These are phyloP conservation scores for Drosophila subquinaria DNA, from an alignment of 2,888 invertebrate species.

Conservation along the genomic window DNA sequence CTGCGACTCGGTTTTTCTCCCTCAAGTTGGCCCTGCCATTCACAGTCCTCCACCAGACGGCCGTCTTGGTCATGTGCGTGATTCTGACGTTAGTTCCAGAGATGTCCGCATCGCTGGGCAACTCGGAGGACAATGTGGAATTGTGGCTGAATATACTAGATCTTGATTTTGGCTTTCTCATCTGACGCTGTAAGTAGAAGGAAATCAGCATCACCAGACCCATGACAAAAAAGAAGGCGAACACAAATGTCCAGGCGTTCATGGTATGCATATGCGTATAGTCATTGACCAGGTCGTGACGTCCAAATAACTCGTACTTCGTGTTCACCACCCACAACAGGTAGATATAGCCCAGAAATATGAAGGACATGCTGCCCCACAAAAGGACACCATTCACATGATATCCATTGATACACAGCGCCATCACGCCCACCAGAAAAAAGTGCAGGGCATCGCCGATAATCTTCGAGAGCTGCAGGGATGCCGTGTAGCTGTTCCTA, in stretches of 20 bases:
- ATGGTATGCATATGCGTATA: neutral
- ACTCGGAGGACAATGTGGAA: neutral
- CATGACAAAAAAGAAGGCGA: neutral
- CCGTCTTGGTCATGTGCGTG: neutral
- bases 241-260: slow-evolving; percentile 23
- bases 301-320: slow-evolving; percentile 15
- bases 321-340: slow-evolving; percentile 1
- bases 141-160: neutral
- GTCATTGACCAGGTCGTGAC: neutral
- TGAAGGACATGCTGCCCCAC: slow-evolving; percentile 49
- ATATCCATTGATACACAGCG: slow-evolving; percentile 35
- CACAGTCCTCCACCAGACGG: slow-evolving; percentile 51
- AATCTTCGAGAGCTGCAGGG: slow-evolving; percentile 18
- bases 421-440: slow-evolving; percentile 42
- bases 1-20: neutral
- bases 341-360: slow-evolving; percentile 35
- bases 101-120: slow-evolving; percentile 44
- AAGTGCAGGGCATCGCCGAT: slow-evolving; percentile 37
- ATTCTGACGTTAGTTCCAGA: neutral
- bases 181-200: neutral
- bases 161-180: neutral
- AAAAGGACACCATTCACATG: slow-evolving; percentile 23
- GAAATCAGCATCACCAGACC: slow-evolving; percentile 33
- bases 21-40: slow-evolving; percentile 42
- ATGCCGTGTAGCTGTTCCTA: neutral